phyloP scores from a whole-genome alignment of 2,797 vertebrate species.

The Salmo trutta region DNA sequence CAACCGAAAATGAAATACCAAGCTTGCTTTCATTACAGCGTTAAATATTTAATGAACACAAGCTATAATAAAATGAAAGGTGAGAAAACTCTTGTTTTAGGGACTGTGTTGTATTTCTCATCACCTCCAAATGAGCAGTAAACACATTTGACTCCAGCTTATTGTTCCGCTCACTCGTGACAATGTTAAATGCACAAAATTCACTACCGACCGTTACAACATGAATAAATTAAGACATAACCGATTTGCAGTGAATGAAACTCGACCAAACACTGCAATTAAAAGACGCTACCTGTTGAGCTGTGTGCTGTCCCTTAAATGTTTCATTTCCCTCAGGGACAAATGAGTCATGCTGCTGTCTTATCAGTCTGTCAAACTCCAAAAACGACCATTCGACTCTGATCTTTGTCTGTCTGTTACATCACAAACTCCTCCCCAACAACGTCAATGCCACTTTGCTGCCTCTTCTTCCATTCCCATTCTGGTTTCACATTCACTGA shows the following conservation, averaged over 20 bases:
- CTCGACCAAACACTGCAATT: conserved; percentile 42
- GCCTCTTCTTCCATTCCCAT: background rate
- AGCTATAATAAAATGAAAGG: conserved; percentile 18
- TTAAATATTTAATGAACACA: conserved; percentile 33
- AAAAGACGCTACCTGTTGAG: conserved; percentile 49
- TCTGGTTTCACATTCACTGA: too few species aligned
- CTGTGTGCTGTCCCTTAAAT: conserved; percentile 39
- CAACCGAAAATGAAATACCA: conserved; percentile 20
- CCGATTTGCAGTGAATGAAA: conserved; percentile 50
- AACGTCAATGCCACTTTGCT: background rate
- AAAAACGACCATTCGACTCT: conserved; percentile 1
- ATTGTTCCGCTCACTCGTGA: conserved; percentile 31
- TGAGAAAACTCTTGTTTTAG: conserved; percentile 32
- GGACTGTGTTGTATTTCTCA: conserved; percentile 42
- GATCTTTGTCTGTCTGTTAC: background rate
- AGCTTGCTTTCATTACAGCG: conserved; percentile 29
- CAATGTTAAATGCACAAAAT: conserved; percentile 45
- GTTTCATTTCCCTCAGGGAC: conserved; percentile 46
- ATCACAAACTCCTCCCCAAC: background rate
- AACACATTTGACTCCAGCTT: conserved; percentile 48
- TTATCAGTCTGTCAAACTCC: conserved; percentile 57
- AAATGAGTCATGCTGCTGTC: conserved; percentile 62
- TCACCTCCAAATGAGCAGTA: conserved; percentile 43
- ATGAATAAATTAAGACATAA: conserved; percentile 59
- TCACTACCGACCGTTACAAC: conserved; percentile 35